A percentile compares a stretch with the other conserved stretches of the same genome.
Evolutionary conservation across 2,888 invertebrate species (phyloP).

Genomic region (Drosophila fulvimacula): DNA sequence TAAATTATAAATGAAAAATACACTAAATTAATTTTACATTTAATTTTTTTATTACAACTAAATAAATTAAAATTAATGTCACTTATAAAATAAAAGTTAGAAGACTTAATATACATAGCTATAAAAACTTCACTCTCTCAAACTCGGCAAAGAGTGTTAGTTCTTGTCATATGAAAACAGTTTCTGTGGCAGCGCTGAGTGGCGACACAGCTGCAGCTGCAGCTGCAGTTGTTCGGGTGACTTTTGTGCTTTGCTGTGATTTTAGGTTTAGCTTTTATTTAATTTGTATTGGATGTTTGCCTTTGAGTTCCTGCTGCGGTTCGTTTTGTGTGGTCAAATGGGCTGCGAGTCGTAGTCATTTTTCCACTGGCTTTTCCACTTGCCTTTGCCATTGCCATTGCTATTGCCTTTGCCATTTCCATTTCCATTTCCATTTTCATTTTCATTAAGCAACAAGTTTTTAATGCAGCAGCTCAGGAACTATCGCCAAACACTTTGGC

Average conservation of each 20-base stretch:
- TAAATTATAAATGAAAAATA: too few relatives aligned
- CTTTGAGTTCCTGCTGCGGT: constrained; percentile 61
- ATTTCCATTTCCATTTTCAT: constrained; percentile 44
- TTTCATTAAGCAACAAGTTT: constrained; percentile 73
- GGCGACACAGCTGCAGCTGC: too few relatives aligned
- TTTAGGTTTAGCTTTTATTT: constrained; percentile 57
- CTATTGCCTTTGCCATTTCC: neutral
- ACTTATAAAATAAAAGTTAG: too few relatives aligned
- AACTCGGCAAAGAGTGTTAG: neutral
- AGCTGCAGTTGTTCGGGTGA: constrained; percentile 13
- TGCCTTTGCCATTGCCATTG: neutral
- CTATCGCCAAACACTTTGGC: constrained; percentile 66
- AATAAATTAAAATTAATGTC: too few relatives aligned
- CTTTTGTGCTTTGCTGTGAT: constrained; percentile 32
- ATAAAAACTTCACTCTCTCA: neutral
- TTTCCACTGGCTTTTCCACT: neutral
- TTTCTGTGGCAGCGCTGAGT: neutral
- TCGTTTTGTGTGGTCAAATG: constrained; percentile 26
- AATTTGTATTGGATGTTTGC: constrained; percentile 64
- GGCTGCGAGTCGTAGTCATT: constrained; percentile 11
- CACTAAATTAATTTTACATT: too few relatives aligned
- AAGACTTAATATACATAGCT: too few relatives aligned
- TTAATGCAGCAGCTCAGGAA: constrained; percentile 52
- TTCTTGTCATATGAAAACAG: neutral
- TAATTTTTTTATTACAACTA: too few relatives aligned